phyloP scores from a whole-genome alignment of 2,797 vertebrate genomes.

The Chelon labrosus region DNA sequence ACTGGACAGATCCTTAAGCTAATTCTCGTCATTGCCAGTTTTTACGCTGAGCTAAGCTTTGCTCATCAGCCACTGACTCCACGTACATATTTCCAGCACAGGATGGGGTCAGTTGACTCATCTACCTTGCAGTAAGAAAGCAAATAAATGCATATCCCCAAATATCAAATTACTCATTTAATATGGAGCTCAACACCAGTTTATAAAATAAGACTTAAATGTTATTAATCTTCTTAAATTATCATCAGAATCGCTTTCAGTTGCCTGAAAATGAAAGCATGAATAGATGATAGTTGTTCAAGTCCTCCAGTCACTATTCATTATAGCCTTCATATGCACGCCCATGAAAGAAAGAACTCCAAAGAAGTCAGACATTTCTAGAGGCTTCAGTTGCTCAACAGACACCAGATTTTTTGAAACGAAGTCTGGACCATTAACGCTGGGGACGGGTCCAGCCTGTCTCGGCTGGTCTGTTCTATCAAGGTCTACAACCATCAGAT shows the following conservation, averaged over 20 bases:
- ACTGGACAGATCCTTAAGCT: too few species aligned
- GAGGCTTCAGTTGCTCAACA: conserved; percentile 33
- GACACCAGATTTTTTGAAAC: conserved; percentile 63
- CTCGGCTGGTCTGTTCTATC: conserved; percentile 78
- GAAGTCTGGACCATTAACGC: conserved; percentile 67
- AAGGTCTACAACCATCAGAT: conserved; percentile 78
- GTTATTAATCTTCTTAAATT: too few species aligned
- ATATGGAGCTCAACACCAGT: not conserved
- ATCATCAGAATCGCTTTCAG: not conserved
- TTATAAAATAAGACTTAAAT: not conserved
- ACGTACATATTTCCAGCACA: not conserved
- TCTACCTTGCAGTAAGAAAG: not conserved
- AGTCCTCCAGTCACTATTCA: conserved; percentile 9
- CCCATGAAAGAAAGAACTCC: conserved; percentile 22
- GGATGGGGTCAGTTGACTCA: not conserved
- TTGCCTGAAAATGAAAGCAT: not conserved
- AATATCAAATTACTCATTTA: not conserved
- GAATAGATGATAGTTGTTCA: not conserved
- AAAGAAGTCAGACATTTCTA: conserved; percentile 32
- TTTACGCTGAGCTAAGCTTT: not conserved
- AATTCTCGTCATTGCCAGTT: not conserved
- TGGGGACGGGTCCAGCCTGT: conserved; percentile 63
- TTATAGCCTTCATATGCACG: not conserved
- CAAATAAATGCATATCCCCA: not conserved
- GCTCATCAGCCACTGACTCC: not conserved